Conservation (phyloP, 2,797 vertebrate species). For the Tokudaia tokunoshimensis region DNA sequence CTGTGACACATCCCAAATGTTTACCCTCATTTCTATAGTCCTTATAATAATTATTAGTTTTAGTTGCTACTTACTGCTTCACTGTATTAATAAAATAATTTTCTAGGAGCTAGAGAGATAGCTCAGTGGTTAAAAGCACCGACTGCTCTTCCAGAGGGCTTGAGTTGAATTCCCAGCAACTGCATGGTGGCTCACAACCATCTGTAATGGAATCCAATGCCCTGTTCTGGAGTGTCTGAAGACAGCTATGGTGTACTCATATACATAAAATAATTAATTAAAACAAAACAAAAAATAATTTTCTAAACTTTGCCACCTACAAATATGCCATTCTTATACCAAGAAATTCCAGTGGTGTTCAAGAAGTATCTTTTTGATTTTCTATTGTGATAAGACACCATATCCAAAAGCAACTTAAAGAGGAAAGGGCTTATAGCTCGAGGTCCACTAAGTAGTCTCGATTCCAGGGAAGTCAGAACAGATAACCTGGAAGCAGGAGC, state of each 20-base stretch:
- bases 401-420: not conserved
- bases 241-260: too few species aligned
- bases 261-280: too few species aligned
- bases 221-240: too few species aligned
- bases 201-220: too few species aligned
- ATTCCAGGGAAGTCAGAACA: not conserved
- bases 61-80: conserved; percentile 40
- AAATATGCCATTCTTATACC: not conserved
- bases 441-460: not conserved
- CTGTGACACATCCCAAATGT: not conserved
- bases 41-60: conserved; percentile 36
- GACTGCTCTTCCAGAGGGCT: too few species aligned
- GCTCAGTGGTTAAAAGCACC: too few species aligned
- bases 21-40: not conserved
- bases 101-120: not conserved
- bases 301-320: conserved; percentile 50
- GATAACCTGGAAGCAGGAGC: not conserved
- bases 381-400: not conserved
- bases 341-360: not conserved
- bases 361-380: not conserved
- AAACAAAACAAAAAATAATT: conserved; percentile 27
- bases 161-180: too few species aligned
- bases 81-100: conserved; percentile 7
- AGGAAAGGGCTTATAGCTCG: not conserved
- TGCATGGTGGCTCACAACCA: too few species aligned